Evolutionary conservation across 2,888 invertebrate genomes (phyloP), one percentile per base, ranked within the genome.

Genomic region (Calameuta filiformis): DNA sequence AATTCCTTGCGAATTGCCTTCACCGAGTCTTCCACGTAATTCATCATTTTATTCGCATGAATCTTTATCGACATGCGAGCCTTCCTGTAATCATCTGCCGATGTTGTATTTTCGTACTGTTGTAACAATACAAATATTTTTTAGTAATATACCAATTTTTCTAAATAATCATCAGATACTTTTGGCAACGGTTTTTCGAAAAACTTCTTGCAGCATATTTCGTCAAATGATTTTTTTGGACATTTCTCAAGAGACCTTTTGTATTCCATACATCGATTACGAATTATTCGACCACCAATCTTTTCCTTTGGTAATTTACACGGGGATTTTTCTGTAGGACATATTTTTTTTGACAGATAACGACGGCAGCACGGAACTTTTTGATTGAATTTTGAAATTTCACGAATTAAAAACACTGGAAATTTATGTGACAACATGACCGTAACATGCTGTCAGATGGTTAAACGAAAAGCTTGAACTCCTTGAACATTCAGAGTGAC

Each of bases 21-120:
- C 12, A 79, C 77, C 6, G 79, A 79, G 0, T 69, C 35, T 12
- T 82, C 78, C 4, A 84, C 68, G 34, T 80, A 73, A 3, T 76
- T 75, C 3, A 77, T 35, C 2, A 87, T 35, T 12, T 77, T 76
- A 35, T 83, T 75, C 0, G 79, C 56, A 0, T 31, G 77, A 30
- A 34, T 33, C 35, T 77, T 78, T 9, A 85, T 33, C 0, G 77
- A 73, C 73, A 75, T 73, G 6, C 76, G 75, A 4, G 76, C 79
- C 37, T 79, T 74, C 33, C 78, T 40, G 73, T 85, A 87, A 76
- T 81, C 75, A 35, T 87, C 85, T 15, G 71, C 4, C 11, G 77
- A 74, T 23, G 69, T 77, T 40, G 73, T 81, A 37, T 68, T 68
- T 40, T 79, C 73, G 37, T 85, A 87, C 87, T 87, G 79, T 68